Percentiles rank a stretch among this genome's conserved stretches.
Evolutionary conservation across 2,888 invertebrate species (phyloP).

Genomic region (Flabesymbios commensalis): DNA sequence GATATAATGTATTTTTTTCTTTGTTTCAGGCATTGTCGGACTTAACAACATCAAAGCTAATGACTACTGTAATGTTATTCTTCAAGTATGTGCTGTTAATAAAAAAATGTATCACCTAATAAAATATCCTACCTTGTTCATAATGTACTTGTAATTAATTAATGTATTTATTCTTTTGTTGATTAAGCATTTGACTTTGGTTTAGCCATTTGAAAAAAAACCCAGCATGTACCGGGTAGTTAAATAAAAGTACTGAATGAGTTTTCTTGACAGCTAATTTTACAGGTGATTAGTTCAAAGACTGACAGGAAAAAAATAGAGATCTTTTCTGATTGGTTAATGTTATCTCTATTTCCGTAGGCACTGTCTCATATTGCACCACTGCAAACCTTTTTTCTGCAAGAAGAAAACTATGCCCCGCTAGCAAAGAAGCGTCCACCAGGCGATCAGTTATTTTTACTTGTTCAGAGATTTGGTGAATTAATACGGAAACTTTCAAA

Average conservation of each 20-base stretch:
- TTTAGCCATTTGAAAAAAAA: no score
- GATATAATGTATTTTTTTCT: no score
- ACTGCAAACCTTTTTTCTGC: conserved; percentile 89
- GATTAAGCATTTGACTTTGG: no score
- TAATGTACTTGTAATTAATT: no score
- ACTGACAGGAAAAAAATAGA: background rate
- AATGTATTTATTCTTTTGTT: no score
- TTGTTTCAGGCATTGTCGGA: conserved; percentile 76
- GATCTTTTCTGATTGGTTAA: background rate
- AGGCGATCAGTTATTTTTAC: conserved; percentile 88
- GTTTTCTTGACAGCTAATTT: no score
- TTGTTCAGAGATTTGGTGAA: conserved; percentile 86
- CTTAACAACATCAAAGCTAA: conserved; percentile 99
- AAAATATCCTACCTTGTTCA: background rate
- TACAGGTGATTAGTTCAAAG: no score
- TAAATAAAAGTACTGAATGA: no score
- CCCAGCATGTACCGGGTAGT: no score
- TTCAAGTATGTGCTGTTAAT: conserved; percentile 72
- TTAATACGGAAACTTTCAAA: conserved; percentile 98
- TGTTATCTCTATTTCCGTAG: conserved; percentile 63
- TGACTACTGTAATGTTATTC: conserved; percentile 98
- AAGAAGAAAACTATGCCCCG: conserved; percentile 85
- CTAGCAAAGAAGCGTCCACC: conserved; percentile 90
- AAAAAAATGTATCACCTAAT: background rate
- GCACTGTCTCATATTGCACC: conserved; percentile 94